Base-by-base conservation (phyloP, 2,113 vertebrate species). In the Calyptomena viridis region DNA sequence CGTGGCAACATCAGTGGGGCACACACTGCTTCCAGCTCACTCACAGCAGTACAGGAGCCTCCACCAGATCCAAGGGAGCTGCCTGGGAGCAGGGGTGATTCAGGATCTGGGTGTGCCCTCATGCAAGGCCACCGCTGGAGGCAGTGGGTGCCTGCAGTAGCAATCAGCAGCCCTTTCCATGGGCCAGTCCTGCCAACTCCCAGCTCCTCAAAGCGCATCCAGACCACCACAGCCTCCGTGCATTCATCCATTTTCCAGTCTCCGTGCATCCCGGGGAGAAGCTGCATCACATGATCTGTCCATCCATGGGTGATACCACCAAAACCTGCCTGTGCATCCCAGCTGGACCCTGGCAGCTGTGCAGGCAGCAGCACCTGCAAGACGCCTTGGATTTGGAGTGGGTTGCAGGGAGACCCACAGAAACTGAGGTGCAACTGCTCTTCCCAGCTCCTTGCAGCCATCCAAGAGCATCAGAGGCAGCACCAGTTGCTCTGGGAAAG, bases 11-110 rank as follows among this genome's bases (percentile, higher is more conserved):
- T 12, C 50, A 62, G 12, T 0, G 2, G 37, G 66, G 9, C 27
- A 44, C 74, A 52, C 0, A 1, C 4, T 0, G 0, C 52, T 71
- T n/a, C 63, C 4, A 0, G 15, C 35, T 49, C 22, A 11, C 33
- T 59, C 42, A 6, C 42, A 47, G 69, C 2, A 2, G n/a, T 64
- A 40, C 14, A 59, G 62, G 14, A 69, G 37, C 47, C 31, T 76
- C 67, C 2, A 4, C 5, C 49, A 60, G 72, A 60, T 25, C 35
- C 0, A 0, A 19, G 25, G 31, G 37, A 72, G 66, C 35, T 60
- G 91, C 46, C 40, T 52, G 55, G 55, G 28, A 67, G 71, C 2
- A 1, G n/a, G 53, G 15, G 19, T 23, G 30, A 19, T 9, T 16
- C 4, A 3, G 64, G 37, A 60, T 13, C 7, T 1, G 4, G 27